phyloP scores from a whole-genome alignment of 2,888 invertebrate species.

The Acleris holmiana region DNA sequence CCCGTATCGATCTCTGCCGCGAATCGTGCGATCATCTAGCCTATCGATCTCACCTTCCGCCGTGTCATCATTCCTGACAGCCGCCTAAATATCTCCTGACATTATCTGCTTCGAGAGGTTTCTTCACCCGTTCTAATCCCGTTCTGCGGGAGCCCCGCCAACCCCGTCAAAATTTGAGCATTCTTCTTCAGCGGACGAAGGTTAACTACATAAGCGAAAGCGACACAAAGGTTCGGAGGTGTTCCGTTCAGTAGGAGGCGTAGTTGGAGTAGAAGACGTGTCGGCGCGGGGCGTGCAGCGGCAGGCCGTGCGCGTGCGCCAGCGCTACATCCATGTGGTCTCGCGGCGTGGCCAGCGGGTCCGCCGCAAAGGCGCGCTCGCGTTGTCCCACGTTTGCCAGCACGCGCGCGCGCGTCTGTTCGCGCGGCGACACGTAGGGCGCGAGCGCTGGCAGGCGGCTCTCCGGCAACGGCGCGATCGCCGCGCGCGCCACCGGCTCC shows the following conservation, averaged over 20 bases:
- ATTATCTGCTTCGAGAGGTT: constrained; percentile 1
- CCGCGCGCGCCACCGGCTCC: constrained; percentile 84
- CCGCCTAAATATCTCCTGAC: constrained; percentile 17
- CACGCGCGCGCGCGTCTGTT: constrained; percentile 86
- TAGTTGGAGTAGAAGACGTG: constrained; percentile 83
- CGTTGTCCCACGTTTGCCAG: constrained; percentile 84
- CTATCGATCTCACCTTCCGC: constrained; percentile 30
- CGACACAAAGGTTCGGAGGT: constrained; percentile 67
- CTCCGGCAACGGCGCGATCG: constrained; percentile 86
- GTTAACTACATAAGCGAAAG: constrained; percentile 70
- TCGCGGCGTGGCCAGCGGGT: constrained; percentile 84
- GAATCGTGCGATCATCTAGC: constrained; percentile 8
- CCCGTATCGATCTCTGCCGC: constrained; percentile 8
- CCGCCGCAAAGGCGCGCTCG: constrained; percentile 84
- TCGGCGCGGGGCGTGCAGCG: constrained; percentile 77
- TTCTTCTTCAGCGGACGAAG: constrained; percentile 19
- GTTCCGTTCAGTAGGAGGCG: constrained; percentile 71
- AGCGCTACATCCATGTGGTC: constrained; percentile 87
- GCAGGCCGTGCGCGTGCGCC: constrained; percentile 85
- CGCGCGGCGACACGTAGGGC: constrained; percentile 88
- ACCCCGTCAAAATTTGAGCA: constrained; percentile 24
- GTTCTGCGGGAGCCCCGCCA: constrained; percentile 5
- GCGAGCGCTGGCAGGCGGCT: constrained; percentile 85
- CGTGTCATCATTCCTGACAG: constrained; percentile 26
- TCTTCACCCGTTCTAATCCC: background rate